Percentiles rank a stretch among this genome's conserved stretches.
phyloP scores from a whole-genome alignment of 2,113 vertebrate genomes.

The Onychostruthus taczanowskii region DNA sequence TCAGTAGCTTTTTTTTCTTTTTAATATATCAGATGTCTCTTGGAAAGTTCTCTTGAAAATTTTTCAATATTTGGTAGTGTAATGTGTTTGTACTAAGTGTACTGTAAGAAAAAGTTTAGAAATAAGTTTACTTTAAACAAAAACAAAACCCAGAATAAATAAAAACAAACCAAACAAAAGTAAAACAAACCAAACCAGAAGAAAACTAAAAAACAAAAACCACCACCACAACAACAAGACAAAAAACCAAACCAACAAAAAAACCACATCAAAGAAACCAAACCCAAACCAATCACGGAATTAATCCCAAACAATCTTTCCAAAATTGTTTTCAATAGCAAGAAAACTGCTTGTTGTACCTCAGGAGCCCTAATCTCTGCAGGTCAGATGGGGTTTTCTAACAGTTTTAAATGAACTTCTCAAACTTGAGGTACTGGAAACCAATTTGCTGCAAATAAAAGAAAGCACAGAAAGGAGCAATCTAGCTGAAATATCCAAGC shows the following conservation, averaged over 20 bases:
- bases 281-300: neutral
- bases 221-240: neutral
- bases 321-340: neutral
- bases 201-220: too few relatives aligned
- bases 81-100: neutral
- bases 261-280: neutral
- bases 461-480: neutral
- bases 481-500: neutral
- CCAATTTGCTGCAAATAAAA: neutral
- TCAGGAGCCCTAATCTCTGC: neutral
- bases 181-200: neutral
- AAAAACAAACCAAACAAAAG: neutral
- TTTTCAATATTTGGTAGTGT: neutral
- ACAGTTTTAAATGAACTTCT: neutral
- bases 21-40: neutral
- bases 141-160: too few relatives aligned
- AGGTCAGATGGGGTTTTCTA: neutral
- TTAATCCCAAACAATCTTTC: neutral
- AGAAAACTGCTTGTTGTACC: neutral
- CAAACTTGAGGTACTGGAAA: neutral
- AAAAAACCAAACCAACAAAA: neutral
- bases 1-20: neutral
- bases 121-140: neutral
- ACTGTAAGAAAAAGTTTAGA: neutral
- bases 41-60: neutral